Evolutionary conservation across 2,113 vertebrate genomes (phyloP), one percentile per base, ranked within the genome.

Genomic region (Ochotona princeps): DNA sequence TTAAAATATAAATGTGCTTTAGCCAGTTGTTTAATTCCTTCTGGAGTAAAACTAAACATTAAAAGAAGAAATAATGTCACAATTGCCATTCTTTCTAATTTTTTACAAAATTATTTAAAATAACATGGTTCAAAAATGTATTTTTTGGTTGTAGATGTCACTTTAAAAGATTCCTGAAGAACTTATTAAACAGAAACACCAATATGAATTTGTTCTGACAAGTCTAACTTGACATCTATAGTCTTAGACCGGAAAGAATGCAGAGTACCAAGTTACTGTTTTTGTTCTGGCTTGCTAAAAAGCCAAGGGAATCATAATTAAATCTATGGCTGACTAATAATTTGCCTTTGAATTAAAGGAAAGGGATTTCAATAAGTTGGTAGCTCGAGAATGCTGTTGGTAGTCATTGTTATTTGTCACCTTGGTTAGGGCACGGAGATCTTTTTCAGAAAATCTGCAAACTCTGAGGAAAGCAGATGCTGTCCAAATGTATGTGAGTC

Each of bases 191-290:
- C 76, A 60, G 70, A 67, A 20, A 44, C n/a, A 63, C 6, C 32
- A 6, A 6, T 9, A 73, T 47, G 35, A 89, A 94, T 86, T 83
- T 54, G 0, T 90, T 94, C 81, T 86, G 0, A 61, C 38, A 72
- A 0, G 28, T 57, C 78, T 85, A 18, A 89, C 63, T 80, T 91
- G 49, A 89, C 44, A 32, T 20, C 51, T 47, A 10, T 78, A 8
- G 21, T 65, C 0, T 80, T 54, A 28, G 21, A 83, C 72, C 47
- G 83, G 94, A 95, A 8, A 54, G 69, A 95, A 90, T 3, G 38
- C 20, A 47, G 65, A 79, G 0, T 0, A 0, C 5, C 80, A 32
- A 92, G 44, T 3, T 66, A 35, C 2, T 4, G 6, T 0, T 35
- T 28, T 76, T 63, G 8, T n/a, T 83, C 30, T 23, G 4, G 9